Base-by-base conservation (phyloP, 2,888 invertebrate species). In the Drosophila pullipes region DNA sequence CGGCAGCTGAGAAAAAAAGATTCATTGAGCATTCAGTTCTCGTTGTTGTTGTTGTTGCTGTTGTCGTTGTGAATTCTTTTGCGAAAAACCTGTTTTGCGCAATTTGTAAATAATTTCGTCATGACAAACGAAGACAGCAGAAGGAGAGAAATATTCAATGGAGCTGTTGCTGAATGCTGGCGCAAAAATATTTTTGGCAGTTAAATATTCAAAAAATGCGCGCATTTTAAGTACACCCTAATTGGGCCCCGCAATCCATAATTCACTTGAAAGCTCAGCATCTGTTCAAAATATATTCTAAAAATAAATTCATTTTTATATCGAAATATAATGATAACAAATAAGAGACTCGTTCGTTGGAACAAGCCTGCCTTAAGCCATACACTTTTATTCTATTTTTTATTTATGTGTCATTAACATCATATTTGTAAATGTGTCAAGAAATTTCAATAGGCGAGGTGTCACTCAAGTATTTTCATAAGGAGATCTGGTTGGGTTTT, bases 71-170 rank as follows among this genome's bases (percentile, higher is more conserved):
- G 58, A 72, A 72, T 72, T 70, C 69, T 60, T 61, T 50, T 39
- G 60, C 39, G 28, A 47, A 49, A 84, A 85, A 85, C 84, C 85
- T 39, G 84, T 84, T 84, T 80, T 73, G 69, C 72, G 74, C 83
- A 87, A 85, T 87, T 84, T 87, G 84, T 85, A 87, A 79, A 85
- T 87, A 83, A 74, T 85, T 81, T 81, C 85, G 81, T 84, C 87
- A 87, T 81, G 78, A 77, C 71, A 69, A 61, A 50, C 77, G 69
- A 67, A 65, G 58, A 69, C 55, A 67, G 70, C 59, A 68, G 57
- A 54, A 55, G 49, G 62, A 62, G 62, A 37, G 16, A 54, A 71
- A 61, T 47, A 50, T 65, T 57, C 33, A 69, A 68, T 52, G 65
- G 31, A 39, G 49, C 47, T 57, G 31, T 47, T 47, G 47, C 61